Percentiles rank a stretch among this genome's conserved stretches.
phyloP scores from a whole-genome alignment of 2,113 vertebrate genomes.

The Polyodon spathula region DNA sequence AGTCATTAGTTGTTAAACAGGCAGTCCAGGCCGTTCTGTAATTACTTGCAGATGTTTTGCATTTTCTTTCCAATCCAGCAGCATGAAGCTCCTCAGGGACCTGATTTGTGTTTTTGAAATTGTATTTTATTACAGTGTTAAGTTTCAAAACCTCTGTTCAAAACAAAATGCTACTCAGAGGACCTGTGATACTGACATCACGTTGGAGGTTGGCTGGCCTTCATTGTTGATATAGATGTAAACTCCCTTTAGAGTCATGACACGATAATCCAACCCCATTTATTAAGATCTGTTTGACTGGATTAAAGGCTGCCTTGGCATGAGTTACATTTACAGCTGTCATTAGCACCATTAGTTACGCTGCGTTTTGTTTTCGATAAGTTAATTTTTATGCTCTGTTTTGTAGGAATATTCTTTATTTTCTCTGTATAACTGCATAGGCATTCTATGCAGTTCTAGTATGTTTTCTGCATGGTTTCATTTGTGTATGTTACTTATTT shows the following conservation, averaged over 20 bases:
- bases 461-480: too few species aligned
- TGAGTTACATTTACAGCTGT: slow-evolving; percentile 21
- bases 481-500: too few species aligned
- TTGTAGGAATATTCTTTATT: neutral
- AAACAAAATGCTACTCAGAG: slow-evolving; percentile 47
- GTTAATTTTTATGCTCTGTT: neutral
- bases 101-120: slow-evolving; percentile 26
- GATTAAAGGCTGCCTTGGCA: slow-evolving; percentile 21
- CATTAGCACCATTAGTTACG: neutral
- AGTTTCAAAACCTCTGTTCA: slow-evolving; percentile 48
- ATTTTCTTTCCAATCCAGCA: slow-evolving; percentile 59
- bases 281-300: slow-evolving; percentile 18
- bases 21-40: slow-evolving; percentile 53
- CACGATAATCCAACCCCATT: slow-evolving; percentile 21
- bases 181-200: slow-evolving; percentile 51
- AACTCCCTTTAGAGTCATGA: slow-evolving; percentile 35
- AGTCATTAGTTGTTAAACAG: slow-evolving; percentile 57
- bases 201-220: slow-evolving; percentile 22
- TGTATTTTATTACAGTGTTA: slow-evolving; percentile 54
- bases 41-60: slow-evolving; percentile 68
- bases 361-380: slow-evolving; percentile 7
- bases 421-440: neutral
- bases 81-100: slow-evolving; percentile 38
- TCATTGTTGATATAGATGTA: slow-evolving; percentile 45
- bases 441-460: too few species aligned